Evolutionary conservation across 2,888 invertebrate genomes (phyloP), one percentile per base, ranked within the genome.

Genomic region (Heliconius charithonia): DNA sequence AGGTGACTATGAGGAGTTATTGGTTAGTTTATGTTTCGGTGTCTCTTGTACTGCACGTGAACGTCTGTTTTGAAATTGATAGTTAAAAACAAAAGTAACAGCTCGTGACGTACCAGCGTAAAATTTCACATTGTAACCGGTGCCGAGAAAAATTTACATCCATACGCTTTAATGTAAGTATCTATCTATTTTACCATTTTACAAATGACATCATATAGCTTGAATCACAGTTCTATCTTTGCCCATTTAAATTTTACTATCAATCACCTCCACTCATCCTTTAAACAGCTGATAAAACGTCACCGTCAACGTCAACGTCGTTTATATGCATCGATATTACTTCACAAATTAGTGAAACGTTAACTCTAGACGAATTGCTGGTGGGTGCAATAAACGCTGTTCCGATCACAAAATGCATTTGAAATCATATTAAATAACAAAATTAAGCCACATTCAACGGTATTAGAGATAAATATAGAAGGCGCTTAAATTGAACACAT

Each of bases 291-390:
- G 92, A 91, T 89, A 85, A 88, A 86, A 86, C 66, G 76, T 81
- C 82, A 81, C 80, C 86, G 86, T 84, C 83, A 83, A 86, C n/a
- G n/a, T n/a, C n/a, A n/a, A n/a, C n/a, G n/a, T n/a, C n/a, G n/a
- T 92, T 93, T 92, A 93, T 88, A 88, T 87, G 83, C 88, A 85
- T 88, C 88, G 87, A 91, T 91, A 92, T 90, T 87, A 89, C 92
- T 92, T 94, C 92, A 93, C 94, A 94, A 94, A 94, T 94, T 94
- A 94, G 94, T 93, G 91, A 90, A 92, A 93, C 91, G 94, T 93
- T 94, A 93, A 94, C 91, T 92, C 88, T 84, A 87, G 88, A 88
- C 86, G 90, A 92, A 93, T 91, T 90, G 89, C 91, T 89, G 87
- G 87, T 90, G 92, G 91, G 92, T 94, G 94, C 94, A 93, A 93